Conservation (phyloP, 1,140 invertebrate genomes). For the Atta cephalotes region DNA sequence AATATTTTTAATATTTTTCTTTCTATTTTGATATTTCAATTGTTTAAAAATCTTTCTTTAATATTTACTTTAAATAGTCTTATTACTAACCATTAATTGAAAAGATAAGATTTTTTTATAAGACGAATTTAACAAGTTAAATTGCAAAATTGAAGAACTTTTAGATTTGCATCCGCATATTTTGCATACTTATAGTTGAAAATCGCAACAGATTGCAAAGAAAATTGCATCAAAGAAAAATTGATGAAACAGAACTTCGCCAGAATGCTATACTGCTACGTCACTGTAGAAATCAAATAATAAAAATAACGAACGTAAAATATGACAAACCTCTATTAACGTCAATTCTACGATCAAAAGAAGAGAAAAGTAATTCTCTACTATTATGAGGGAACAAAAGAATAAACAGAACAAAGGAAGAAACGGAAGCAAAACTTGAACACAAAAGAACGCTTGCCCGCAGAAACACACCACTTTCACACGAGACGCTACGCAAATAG, state of each 20-base stretch:
- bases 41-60: neutral
- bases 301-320: slow-evolving; percentile 20
- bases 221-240: slow-evolving; percentile 26
- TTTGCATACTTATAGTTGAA: slow-evolving; percentile 7
- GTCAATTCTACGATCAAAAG: slow-evolving; percentile 15
- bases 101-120: neutral
- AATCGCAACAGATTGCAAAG: slow-evolving; percentile 40
- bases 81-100: neutral
- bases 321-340: slow-evolving; percentile 13
- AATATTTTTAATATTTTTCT: neutral
- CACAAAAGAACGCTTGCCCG: slow-evolving; percentile 69
- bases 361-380: slow-evolving; percentile 32
- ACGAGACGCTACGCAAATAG: slow-evolving; percentile 69
- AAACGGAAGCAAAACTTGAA: slow-evolving; percentile 57
- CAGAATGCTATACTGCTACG: neutral
- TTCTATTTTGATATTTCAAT: neutral
- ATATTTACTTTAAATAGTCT: neutral
- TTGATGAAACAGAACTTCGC: slow-evolving; percentile 30
- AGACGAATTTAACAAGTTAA: neutral
- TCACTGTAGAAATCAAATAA: slow-evolving; percentile 23
- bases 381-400: neutral
- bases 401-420: slow-evolving; percentile 40
- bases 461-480: slow-evolving; percentile 73
- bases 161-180: neutral
- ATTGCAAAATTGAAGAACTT: neutral